Evolutionary conservation across 1,140 invertebrate species (phyloP).

Genomic region (Ridgeia piscesae): DNA sequence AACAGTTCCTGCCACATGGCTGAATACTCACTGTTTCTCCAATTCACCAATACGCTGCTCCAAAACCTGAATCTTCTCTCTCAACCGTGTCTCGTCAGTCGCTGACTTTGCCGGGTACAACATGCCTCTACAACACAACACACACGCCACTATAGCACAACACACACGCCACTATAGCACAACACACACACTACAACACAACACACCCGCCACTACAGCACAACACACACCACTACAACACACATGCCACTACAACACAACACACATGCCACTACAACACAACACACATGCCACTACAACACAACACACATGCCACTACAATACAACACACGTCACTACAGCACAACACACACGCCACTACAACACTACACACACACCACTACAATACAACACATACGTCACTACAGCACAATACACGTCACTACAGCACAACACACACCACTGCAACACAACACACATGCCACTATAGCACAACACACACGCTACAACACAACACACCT

Average conservation of each 20-base stretch:
- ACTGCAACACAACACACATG: background rate
- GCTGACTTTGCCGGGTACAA: background rate
- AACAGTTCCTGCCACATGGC: no score
- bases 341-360: background rate
- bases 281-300: no score
- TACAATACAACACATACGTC: background rate
- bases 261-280: background rate
- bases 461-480: no score
- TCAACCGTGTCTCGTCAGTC: background rate
- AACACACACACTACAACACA: background rate
- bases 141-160: no score
- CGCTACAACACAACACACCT: background rate
- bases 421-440: background rate
- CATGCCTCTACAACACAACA: background rate
- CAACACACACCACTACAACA: background rate
- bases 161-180: no score
- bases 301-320: background rate
- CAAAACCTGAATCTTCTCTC: background rate
- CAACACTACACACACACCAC: no score
- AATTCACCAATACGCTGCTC: background rate
- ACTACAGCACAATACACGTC: no score
- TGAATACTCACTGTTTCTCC: conserved; percentile 1
- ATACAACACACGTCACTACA: no score
- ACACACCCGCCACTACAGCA: background rate
- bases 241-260: background rate